These are phyloP conservation scores for Neopipo cinnamomea DNA, from an alignment of 2,113 vertebrate genomes.

Conservation along the genomic window DNA sequence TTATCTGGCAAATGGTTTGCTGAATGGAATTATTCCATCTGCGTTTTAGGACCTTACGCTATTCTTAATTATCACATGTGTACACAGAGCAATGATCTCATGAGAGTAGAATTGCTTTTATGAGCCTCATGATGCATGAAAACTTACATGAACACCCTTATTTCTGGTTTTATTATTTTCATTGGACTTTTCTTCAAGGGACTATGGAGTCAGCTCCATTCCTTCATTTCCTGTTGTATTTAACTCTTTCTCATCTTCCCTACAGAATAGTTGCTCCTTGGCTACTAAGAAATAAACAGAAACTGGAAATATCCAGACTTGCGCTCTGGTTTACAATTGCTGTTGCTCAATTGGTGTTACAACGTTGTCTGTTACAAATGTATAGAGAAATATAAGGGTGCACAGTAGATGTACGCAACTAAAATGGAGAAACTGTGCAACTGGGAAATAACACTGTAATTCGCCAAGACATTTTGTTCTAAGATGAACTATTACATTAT, in stretches of 20 bases:
- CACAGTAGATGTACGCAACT: neutral
- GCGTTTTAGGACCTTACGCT: neutral
- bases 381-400: neutral
- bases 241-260: neutral
- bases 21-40: neutral
- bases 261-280: neutral
- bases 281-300: neutral
- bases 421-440: neutral
- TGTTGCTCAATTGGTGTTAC: fast-evolving
- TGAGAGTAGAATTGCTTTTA: neutral
- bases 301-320: neutral
- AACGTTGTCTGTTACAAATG: neutral
- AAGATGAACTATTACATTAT: neutral
- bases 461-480: neutral
- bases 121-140: neutral
- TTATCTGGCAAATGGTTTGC: neutral
- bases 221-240: neutral
- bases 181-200: neutral
- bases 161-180: neutral
- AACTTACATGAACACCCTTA: neutral
- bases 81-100: neutral
- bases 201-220: neutral
- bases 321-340: neutral
- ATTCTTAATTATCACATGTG: neutral
- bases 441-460: neutral